A percentile compares a stretch with the other conserved stretches of the same genome.
phyloP scores from a whole-genome alignment of 1,140 invertebrate species.

The Araneus ventricosus region DNA sequence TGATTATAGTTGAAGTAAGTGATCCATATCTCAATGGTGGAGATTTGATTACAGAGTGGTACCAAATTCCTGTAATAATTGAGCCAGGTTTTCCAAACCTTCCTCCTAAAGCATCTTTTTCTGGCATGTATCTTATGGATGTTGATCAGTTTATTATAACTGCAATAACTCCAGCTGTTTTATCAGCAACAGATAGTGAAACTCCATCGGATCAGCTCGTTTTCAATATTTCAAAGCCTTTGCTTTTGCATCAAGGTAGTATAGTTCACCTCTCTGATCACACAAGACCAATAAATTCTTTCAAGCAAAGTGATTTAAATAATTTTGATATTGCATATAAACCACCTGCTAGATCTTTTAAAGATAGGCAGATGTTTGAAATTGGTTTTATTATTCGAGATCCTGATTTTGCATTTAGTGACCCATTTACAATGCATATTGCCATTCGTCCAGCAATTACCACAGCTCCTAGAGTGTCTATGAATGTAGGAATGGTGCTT shows the following conservation, averaged over 20 bases:
- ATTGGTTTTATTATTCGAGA: constrained; percentile 72
- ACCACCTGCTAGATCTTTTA: constrained; percentile 67
- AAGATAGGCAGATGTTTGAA: constrained; percentile 69
- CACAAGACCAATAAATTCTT: constrained; percentile 62
- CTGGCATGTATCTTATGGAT: constrained; percentile 74
- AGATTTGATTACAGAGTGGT: constrained; percentile 67
- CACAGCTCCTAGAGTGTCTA: constrained; percentile 64
- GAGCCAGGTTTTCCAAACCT: constrained; percentile 75
- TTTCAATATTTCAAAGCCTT: constrained; percentile 70
- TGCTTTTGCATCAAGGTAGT: constrained; percentile 60
- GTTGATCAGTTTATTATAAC: constrained; percentile 75
- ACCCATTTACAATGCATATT: constrained; percentile 70
- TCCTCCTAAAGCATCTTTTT: constrained; percentile 75
- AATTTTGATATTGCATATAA: constrained; percentile 75
- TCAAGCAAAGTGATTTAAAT: constrained; percentile 72
- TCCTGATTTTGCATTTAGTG: constrained; percentile 71
- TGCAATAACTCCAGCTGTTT: constrained; percentile 67
- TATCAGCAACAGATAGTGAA: constrained; percentile 75
- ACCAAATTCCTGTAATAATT: constrained; percentile 68
- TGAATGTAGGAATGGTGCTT: constrained; percentile 66
- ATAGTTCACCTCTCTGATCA: constrained; percentile 75
- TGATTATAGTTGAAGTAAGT: constrained; percentile 71
- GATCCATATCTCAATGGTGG: constrained; percentile 71
- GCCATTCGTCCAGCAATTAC: constrained; percentile 69
- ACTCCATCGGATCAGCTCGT: constrained; percentile 72